phyloP scores from a whole-genome alignment of 2,113 vertebrate genomes.

The Bos taurus region DNA sequence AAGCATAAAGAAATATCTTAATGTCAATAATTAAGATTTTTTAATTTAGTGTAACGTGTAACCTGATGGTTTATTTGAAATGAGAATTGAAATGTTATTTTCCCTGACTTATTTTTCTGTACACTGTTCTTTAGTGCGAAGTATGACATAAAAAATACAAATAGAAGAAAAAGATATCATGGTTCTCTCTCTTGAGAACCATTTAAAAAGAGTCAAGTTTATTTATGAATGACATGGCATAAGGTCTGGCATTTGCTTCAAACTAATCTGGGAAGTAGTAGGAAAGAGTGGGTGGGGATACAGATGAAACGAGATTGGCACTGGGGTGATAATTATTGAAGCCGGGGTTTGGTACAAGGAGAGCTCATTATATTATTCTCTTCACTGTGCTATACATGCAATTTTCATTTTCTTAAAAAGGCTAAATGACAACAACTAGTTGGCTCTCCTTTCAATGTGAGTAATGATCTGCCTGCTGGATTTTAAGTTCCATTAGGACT shows the following conservation, averaged over 20 bases:
- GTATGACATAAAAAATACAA: conserved; percentile 5
- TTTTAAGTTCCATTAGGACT: background rate
- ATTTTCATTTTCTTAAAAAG: conserved; percentile 2
- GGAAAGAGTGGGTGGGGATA: background rate
- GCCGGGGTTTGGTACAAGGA: background rate
- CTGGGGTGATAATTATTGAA: background rate
- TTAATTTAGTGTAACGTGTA: background rate
- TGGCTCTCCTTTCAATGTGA: background rate
- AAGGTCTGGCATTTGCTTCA: background rate
- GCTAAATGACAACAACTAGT: background rate
- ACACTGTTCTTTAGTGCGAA: background rate
- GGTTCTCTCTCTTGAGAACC: background rate
- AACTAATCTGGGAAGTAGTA: background rate
- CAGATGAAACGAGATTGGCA: background rate
- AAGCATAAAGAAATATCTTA: conserved; percentile 8
- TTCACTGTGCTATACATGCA: background rate
- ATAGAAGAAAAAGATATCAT: background rate
- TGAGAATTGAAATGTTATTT: conserved; percentile 9
- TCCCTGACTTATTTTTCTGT: background rate
- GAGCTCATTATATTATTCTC: background rate
- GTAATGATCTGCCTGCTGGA: background rate
- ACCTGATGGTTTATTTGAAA: background rate
- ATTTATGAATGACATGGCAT: background rate
- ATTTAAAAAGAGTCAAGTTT: background rate
- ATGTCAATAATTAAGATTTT: conserved; percentile 5